Evolutionary conservation across 2,888 invertebrate species (phyloP).

Genomic region (Sisyra terminalis): DNA sequence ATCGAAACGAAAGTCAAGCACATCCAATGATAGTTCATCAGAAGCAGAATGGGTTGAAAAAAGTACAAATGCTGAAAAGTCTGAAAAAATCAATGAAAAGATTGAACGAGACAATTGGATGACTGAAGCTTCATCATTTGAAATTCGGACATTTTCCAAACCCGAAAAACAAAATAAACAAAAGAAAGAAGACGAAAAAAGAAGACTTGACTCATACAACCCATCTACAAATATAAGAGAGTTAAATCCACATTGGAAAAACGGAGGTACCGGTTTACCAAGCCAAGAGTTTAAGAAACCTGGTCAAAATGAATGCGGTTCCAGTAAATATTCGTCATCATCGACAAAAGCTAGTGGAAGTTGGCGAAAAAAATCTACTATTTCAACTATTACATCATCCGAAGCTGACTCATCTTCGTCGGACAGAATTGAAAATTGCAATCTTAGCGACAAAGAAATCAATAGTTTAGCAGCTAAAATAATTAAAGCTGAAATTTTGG

Average conservation of each 20-base stretch:
- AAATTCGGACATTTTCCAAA: constrained; percentile 24
- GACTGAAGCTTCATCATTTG: constrained; percentile 38
- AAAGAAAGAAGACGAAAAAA: constrained; percentile 30
- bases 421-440: constrained; percentile 16
- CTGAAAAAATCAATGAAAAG: constrained; percentile 3
- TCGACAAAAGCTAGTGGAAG: background rate
- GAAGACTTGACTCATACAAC: constrained; percentile 40
- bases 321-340: constrained; percentile 11
- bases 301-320: constrained; percentile 26
- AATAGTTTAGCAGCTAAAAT: constrained; percentile 83
- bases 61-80: constrained; percentile 9
- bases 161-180: constrained; percentile 28
- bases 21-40: constrained; percentile 15
- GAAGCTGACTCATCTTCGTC: background rate
- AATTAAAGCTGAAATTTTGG: constrained; percentile 88
- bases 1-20: background rate
- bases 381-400: no score
- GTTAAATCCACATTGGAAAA: constrained; percentile 85
- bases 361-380: no score
- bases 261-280: constrained; percentile 75
- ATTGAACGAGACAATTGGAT: constrained; percentile 62
- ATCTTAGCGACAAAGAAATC: constrained; percentile 62
- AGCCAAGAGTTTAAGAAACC: constrained; percentile 29
- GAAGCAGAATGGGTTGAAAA: constrained; percentile 47
- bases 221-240: constrained; percentile 59